phyloP scores from a whole-genome alignment of 2,888 invertebrate species.

The Villa cingulata region DNA sequence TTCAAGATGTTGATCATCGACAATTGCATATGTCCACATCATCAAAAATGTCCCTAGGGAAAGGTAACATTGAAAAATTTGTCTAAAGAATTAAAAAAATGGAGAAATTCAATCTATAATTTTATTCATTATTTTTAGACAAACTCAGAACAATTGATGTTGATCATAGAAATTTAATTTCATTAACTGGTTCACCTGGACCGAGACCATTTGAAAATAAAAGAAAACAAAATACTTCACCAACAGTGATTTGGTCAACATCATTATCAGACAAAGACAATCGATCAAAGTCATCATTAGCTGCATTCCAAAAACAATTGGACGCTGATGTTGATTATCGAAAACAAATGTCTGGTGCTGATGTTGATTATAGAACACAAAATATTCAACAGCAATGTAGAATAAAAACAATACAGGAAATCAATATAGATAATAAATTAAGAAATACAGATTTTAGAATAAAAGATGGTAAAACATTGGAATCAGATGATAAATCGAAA shows the following conservation, averaged over 20 bases:
- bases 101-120: not conserved
- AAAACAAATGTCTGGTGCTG: not conserved
- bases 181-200: conserved; percentile 59
- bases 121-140: not conserved
- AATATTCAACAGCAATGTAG: not conserved
- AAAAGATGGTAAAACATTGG: not conserved
- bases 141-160: conserved; percentile 45
- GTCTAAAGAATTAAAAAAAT: not conserved
- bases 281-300: not conserved
- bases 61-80: conserved; percentile 9
- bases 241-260: too few relatives aligned
- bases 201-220: conserved; percentile 14
- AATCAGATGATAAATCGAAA: not conserved
- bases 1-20: conserved; percentile 47
- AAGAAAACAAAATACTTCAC: not conserved
- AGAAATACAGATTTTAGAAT: not conserved
- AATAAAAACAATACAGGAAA: not conserved
- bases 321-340: not conserved
- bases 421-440: not conserved
- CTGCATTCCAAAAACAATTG: not conserved
- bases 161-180: conserved; percentile 72
- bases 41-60: conserved; percentile 11
- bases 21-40: conserved; percentile 35
- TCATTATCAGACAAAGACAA: not conserved
- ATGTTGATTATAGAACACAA: not conserved